Percentiles rank a stretch among this genome's conserved stretches.
phyloP scores from a whole-genome alignment of 2,888 invertebrate species.

The Anthophora plumipes region DNA sequence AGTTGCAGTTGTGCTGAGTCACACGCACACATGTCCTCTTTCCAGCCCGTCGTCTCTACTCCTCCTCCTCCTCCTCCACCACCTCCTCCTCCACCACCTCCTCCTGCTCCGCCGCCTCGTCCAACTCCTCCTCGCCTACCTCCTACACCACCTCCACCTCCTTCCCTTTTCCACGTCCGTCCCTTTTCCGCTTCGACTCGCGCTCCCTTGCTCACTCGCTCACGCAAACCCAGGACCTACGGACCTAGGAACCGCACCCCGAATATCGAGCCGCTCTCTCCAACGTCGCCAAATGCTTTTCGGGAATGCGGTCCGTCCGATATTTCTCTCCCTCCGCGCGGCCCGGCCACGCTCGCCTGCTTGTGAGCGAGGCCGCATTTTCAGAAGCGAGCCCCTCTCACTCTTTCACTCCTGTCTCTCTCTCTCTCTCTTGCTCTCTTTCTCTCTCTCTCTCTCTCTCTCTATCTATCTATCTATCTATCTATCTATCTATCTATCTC shows the following conservation, averaged over 20 bases:
- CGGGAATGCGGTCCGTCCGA: slow-evolving; percentile 70
- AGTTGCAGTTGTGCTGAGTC: slow-evolving; percentile 59
- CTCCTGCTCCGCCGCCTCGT: slow-evolving; percentile 18
- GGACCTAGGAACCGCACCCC: slow-evolving; percentile 83
- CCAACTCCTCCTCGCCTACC: slow-evolving; percentile 27
- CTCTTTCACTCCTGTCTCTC: too few relatives aligned
- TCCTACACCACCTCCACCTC: slow-evolving; percentile 24
- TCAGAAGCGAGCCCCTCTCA: slow-evolving; percentile 49
- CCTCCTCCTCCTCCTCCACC: slow-evolving; percentile 28
- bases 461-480: background rate
- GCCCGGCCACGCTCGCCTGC: slow-evolving; percentile 54
- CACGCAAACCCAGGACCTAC: slow-evolving; percentile 80
- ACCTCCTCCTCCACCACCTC: slow-evolving; percentile 7
- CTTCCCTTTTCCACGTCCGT: slow-evolving; percentile 45
- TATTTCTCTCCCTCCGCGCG: slow-evolving; percentile 59
- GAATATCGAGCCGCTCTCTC: slow-evolving; percentile 82
- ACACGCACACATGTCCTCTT: slow-evolving; percentile 68
- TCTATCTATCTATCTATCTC: too few relatives aligned
- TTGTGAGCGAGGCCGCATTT: slow-evolving; percentile 60
- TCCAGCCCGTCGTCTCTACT: slow-evolving; percentile 60
- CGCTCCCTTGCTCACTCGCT: slow-evolving; percentile 50
- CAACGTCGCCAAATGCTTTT: slow-evolving; percentile 77
- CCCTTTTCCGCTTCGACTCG: slow-evolving; percentile 43
- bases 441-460: background rate
- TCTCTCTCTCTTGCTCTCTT: background rate